Evolutionary conservation across 2,113 vertebrate species (phyloP).

Genomic region (Odontesthes bonariensis): DNA sequence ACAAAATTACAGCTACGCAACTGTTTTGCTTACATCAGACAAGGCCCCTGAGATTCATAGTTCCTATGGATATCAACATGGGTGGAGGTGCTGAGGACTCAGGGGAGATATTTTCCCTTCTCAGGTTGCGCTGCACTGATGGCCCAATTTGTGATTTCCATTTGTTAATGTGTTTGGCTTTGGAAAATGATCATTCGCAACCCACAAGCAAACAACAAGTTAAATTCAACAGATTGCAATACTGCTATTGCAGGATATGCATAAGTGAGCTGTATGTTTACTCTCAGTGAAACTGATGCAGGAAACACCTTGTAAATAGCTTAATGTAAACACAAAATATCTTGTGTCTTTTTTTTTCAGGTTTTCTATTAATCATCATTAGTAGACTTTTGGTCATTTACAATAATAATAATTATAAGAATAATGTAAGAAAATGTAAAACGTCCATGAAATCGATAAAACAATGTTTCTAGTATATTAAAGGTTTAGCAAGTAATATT

Average conservation of each 20-base stretch:
- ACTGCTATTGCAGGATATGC: background rate
- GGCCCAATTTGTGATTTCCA: slow-evolving; percentile 11
- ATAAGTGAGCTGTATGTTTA: background rate
- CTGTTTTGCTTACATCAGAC: slow-evolving; percentile 55
- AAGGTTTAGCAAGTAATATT: background rate
- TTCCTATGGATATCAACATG: slow-evolving; percentile 70
- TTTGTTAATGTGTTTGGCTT: slow-evolving; percentile 22
- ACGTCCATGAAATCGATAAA: background rate
- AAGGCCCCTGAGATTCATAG: slow-evolving; percentile 34
- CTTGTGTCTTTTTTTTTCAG: too few species aligned
- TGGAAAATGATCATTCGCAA: slow-evolving; percentile 29
- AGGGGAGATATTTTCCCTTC: slow-evolving; percentile 45
- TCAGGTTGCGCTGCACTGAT: slow-evolving; percentile 29
- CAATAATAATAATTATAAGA: too few species aligned
- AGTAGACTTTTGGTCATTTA: too few species aligned
- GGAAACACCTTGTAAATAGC: too few species aligned
- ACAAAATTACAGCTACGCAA: slow-evolving; percentile 40
- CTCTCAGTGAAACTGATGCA: too few species aligned
- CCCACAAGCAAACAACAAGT: background rate
- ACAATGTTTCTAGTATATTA: background rate
- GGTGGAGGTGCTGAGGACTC: slow-evolving; percentile 52
- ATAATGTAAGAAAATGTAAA: background rate
- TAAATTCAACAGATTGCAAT: slow-evolving; percentile 6
- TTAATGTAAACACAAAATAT: too few species aligned
- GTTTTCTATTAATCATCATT: too few species aligned